Conservation (phyloP, 2,113 vertebrate species). For the Solenodon paradoxus region DNA sequence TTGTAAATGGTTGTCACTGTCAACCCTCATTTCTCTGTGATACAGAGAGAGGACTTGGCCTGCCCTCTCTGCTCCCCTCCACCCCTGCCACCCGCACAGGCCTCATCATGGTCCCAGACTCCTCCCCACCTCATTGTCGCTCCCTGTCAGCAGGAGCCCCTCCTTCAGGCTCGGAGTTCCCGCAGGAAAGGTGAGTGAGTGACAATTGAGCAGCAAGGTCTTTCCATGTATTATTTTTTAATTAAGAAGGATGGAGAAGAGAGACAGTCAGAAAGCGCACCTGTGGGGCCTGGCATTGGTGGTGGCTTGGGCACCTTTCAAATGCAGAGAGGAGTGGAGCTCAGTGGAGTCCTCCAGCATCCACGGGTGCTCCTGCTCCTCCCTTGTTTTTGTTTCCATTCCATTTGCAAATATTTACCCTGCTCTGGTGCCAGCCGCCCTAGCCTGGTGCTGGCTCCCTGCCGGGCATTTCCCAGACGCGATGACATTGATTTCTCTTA, state of each 20-base stretch:
- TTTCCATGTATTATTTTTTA: background rate
- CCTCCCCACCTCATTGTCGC: background rate
- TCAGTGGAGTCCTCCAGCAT: too few species aligned
- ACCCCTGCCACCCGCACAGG: background rate
- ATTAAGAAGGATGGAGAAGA: background rate
- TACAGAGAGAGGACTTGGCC: background rate
- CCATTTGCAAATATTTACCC: background rate
- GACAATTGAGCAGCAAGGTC: too few species aligned
- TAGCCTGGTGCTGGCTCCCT: too few species aligned
- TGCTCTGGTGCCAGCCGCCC: too few species aligned
- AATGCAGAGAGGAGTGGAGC: background rate
- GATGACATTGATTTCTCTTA: too few species aligned
- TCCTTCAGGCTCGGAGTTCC: background rate
- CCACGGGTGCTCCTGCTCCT: fast-evolving
- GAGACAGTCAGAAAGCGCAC: background rate
- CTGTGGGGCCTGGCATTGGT: background rate
- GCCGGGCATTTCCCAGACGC: too few species aligned
- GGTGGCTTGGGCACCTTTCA: background rate
- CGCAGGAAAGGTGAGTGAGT: fast-evolving
- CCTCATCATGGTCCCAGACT: background rate
- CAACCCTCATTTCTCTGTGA: background rate
- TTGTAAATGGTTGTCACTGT: background rate
- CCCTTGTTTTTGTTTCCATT: background rate
- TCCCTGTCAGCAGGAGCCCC: background rate
- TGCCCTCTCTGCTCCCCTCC: too few species aligned